Evolutionary conservation across 53 echinoderm and acorn worm genomes (phyloP).

Genomic region (Henricia sp.): DNA sequence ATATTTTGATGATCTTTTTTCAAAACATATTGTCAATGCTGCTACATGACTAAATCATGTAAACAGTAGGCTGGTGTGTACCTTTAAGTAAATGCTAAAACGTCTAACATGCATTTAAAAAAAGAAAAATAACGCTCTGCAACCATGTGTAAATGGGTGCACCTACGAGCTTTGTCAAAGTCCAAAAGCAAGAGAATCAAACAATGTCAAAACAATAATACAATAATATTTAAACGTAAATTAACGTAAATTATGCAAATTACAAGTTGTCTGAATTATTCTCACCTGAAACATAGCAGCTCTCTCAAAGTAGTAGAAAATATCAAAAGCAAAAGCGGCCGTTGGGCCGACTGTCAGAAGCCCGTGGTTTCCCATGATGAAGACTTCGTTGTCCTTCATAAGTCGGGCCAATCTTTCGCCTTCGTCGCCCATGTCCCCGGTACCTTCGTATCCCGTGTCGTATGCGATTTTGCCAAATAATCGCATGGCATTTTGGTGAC

Average conservation of each 20-base stretch:
- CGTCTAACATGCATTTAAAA: no score
- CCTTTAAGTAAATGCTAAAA: no score
- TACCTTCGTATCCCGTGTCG: conserved; percentile 71
- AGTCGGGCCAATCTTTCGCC: conserved; percentile 65
- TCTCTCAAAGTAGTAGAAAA: conserved; percentile 85
- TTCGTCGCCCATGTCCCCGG: conserved; percentile 70
- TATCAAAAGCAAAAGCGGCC: conserved; percentile 74
- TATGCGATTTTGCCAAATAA: conserved; percentile 85
- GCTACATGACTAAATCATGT: no score
- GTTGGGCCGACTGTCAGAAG: conserved; percentile 63
- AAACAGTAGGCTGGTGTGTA: background rate
- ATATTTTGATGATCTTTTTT: no score
- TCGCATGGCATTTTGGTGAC: conserved; percentile 72
- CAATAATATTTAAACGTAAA: no score
- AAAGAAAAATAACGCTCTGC: no score
- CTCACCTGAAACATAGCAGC: conserved; percentile 84
- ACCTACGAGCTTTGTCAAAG: no score
- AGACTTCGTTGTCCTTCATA: conserved; percentile 65
- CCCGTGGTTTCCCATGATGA: conserved; percentile 93
- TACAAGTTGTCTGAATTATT: background rate
- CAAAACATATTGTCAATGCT: no score
- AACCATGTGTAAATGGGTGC: no score
- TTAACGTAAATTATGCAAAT: no score
- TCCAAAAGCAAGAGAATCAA: no score
- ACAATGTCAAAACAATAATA: no score